phyloP scores from a whole-genome alignment of 2,888 invertebrate species.

The Drosophila barbarae region DNA sequence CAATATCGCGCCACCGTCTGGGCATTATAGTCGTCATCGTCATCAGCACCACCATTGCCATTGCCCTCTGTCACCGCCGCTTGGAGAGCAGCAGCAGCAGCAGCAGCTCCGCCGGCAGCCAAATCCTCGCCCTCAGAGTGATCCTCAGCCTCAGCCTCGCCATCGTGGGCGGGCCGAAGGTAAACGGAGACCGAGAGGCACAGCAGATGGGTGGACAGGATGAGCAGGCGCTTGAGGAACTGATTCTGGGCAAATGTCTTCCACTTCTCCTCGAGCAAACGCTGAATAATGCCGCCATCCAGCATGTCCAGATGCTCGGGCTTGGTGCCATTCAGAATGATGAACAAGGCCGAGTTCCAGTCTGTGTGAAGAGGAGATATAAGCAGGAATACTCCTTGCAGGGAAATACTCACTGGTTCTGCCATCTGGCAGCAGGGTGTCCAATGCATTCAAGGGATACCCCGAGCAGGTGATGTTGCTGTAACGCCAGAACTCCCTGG shows the following conservation, averaged over 20 bases:
- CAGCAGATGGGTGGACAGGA: slow-evolving; percentile 92
- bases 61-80: neutral
- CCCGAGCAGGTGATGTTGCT: slow-evolving; percentile 99
- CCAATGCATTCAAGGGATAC: slow-evolving; percentile 97
- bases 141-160: slow-evolving; percentile 56
- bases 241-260: slow-evolving; percentile 98
- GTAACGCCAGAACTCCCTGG: slow-evolving; percentile 98
- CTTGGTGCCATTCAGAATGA: slow-evolving; percentile 97
- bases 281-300: slow-evolving; percentile 98
- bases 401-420: slow-evolving; percentile 87
- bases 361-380: slow-evolving; percentile 82
- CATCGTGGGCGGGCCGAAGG: slow-evolving; percentile 85
- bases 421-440: slow-evolving; percentile 96
- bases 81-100: slow-evolving; percentile 26
- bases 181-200: slow-evolving; percentile 95
- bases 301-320: slow-evolving; percentile 99
- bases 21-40: slow-evolving; percentile 76
- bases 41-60: slow-evolving; percentile 3
- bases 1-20: slow-evolving; percentile 83
- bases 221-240: slow-evolving; percentile 93
- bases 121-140: slow-evolving; percentile 26
- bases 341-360: slow-evolving; percentile 98
- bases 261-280: slow-evolving; percentile 99
- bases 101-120: slow-evolving; percentile 38
- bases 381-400: neutral